Evolutionary conservation across 2,797 vertebrate species (phyloP).

Genomic region (Trematocara caparti): DNA sequence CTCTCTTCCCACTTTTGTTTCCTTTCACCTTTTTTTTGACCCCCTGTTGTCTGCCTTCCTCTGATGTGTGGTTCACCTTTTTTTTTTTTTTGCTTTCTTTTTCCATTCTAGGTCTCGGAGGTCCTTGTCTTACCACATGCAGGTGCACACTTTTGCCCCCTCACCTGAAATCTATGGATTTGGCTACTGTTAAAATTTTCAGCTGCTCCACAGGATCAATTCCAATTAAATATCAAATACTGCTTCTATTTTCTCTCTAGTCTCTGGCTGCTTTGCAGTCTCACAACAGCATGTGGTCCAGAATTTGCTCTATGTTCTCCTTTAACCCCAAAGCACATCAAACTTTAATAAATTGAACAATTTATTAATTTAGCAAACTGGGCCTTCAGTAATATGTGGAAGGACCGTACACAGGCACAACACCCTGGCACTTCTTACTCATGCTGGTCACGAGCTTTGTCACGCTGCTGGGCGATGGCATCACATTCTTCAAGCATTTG

Average conservation of each 20-base stretch:
- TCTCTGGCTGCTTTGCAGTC: conserved; percentile 14
- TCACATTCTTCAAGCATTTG: not conserved
- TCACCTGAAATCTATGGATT: conserved; percentile 47
- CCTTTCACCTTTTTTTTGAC: conserved; percentile 6
- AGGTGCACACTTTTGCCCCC: not conserved
- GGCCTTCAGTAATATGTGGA: not conserved
- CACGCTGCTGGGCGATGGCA: not conserved
- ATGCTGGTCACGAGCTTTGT: not conserved
- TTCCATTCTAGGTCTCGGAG: not conserved
- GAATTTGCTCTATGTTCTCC: not conserved
- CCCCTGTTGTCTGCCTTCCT: not conserved
- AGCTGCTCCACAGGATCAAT: conserved; percentile 58
- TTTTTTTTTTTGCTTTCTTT: not conserved
- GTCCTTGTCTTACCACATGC: not conserved
- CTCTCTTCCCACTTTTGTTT: not conserved
- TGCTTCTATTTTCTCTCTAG: conserved; percentile 26
- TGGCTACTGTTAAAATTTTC: conserved; percentile 38
- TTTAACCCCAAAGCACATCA: not conserved
- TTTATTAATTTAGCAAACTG: not conserved
- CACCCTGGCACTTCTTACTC: not conserved
- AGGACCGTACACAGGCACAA: not conserved
- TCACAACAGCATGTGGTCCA: conserved; percentile 13
- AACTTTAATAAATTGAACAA: not conserved
- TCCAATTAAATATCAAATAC: conserved; percentile 67
- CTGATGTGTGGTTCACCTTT: conserved; percentile 12